A percentile compares a stretch with the other conserved stretches of the same genome.
phyloP scores from a whole-genome alignment of 1,140 invertebrate species.

The Procambarus virginalis region DNA sequence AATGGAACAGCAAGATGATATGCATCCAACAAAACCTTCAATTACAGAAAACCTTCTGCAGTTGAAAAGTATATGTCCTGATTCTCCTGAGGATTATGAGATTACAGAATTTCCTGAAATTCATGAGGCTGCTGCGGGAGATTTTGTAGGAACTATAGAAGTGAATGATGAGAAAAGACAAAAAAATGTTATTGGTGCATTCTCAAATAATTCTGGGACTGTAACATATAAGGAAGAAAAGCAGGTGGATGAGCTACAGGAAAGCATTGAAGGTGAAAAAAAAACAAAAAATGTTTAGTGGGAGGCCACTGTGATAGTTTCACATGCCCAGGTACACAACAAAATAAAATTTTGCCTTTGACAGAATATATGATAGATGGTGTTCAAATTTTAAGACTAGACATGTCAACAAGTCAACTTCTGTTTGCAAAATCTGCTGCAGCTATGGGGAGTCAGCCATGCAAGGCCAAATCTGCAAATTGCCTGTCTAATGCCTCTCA shows the following conservation, averaged over 20 bases:
- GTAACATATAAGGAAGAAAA: background rate
- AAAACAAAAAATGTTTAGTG: background rate
- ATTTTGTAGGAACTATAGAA: background rate
- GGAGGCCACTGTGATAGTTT: background rate
- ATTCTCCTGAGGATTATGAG: background rate
- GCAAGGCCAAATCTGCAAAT: background rate
- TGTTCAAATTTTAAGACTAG: background rate
- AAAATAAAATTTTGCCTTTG: background rate
- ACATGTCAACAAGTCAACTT: background rate
- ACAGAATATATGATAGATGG: background rate
- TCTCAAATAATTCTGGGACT: background rate
- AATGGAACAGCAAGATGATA: background rate
- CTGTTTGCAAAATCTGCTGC: background rate
- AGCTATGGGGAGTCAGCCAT: background rate
- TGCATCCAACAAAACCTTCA: background rate
- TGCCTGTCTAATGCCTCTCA: background rate
- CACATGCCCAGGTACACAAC: background rate
- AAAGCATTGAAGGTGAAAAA: background rate
- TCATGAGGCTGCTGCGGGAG: background rate
- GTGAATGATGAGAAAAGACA: background rate
- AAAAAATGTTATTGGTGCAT: background rate
- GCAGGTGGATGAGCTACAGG: background rate
- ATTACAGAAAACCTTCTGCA: background rate
- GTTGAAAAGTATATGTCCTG: background rate
- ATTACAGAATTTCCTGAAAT: background rate